phyloP scores from a whole-genome alignment of 1,140 invertebrate genomes.

The Euborellia annulipes region DNA sequence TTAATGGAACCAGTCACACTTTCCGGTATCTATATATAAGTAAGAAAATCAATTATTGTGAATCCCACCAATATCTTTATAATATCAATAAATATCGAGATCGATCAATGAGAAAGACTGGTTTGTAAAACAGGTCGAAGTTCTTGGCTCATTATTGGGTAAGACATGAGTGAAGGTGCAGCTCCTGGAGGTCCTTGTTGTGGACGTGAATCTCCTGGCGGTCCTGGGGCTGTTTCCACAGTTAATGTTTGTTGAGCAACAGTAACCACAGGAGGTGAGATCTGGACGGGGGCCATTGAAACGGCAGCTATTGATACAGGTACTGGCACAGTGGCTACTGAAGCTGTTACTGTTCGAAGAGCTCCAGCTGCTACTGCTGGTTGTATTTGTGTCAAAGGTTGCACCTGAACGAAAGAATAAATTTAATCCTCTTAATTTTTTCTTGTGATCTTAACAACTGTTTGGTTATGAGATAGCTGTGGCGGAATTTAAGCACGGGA shows the following conservation, averaged over 20 bases:
- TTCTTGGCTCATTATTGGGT: constrained; percentile 51
- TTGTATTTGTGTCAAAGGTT: constrained; percentile 25
- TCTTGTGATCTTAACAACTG: no score
- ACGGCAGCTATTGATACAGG: constrained; percentile 39
- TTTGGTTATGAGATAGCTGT: no score
- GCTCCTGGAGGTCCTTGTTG: constrained; percentile 28
- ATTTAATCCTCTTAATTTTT: no score
- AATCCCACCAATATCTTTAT: no score
- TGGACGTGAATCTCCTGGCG: constrained; percentile 25
- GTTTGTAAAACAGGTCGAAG: constrained; percentile 29
- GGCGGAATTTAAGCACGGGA: no score
- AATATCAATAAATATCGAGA: no score
- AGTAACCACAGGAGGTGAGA: constrained; percentile 39
- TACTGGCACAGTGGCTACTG: constrained; percentile 45
- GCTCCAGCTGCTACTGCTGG: constrained; percentile 31
- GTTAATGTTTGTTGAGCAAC: constrained; percentile 30
- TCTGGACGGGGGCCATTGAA: constrained; percentile 37
- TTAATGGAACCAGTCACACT: no score
- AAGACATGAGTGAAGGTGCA: constrained; percentile 45
- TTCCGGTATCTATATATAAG: no score
- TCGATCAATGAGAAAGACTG: constrained; percentile 10
- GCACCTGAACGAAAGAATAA: no score
- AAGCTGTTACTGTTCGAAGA: constrained; percentile 39
- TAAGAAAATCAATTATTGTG: no score
- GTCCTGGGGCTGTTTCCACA: constrained; percentile 20